Evolutionary conservation across 2,797 vertebrate species (phyloP), one percentile per base, ranked within the genome.

Genomic region (Hemibagrus guttatus): DNA sequence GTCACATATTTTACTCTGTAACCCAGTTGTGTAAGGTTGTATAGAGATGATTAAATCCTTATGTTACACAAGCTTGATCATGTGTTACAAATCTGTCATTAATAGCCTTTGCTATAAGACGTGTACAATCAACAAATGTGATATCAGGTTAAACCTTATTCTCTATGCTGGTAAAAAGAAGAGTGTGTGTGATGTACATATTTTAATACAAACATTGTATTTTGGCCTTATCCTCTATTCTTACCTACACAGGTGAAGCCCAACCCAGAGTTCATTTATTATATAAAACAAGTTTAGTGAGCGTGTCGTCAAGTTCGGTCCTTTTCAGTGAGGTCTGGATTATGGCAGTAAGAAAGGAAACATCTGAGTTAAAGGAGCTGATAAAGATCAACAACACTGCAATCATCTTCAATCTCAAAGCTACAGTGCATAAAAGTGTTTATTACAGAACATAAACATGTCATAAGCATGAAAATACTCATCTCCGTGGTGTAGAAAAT

Each of bases 241-340:
- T 94, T 95, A 95, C 94, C 93, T 93, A 94, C 91, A 91, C 87
- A 90, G 91, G 91, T 39, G 91, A 91, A 91, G 90, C 89, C 91
- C 91, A 91, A 89, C 66, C 87, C 90, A 90, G 76, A 91, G 90
- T 84, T 93, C 88, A 91, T 91, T 91, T 92, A 89, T 90, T 88
- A 91, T 88, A 91, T 91, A 91, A 91, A 91, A 92, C 90, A 92
- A 89, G 88, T 91, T 92, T 91, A 93, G 89, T 92, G 90, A 90
- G 91, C 89, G 91, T 93, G 91, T 88, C 91, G 91, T 93, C 93
- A 90, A 91, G 92, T 90, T 93, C 93, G 90, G 93, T 91, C 92
- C 42, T 78, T 91, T 93, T 95, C 94, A 93, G 91, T 93, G 93
- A 91, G 85, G 88, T 94, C 94, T 94, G 93, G 91, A 93, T 93